Percentiles rank a stretch among this genome's conserved stretches.
Conservation (phyloP, 2,113 vertebrate species). For the Osmerus mordax region DNA sequence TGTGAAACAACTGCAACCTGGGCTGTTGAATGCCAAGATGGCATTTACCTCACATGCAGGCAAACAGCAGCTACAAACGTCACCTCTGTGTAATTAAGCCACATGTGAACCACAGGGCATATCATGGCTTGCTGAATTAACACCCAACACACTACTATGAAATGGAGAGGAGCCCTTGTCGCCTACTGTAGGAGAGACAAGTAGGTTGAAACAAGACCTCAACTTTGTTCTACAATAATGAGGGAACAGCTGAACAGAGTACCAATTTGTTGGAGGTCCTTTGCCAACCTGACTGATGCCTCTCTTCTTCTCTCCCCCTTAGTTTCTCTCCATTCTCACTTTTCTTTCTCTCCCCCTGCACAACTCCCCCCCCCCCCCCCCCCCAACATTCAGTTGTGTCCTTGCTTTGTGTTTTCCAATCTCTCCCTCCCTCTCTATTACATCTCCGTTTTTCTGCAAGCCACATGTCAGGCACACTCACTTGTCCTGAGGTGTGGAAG, state of each 20-base stretch:
- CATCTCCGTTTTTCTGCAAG: not conserved
- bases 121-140: not conserved
- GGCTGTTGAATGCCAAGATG: constrained; percentile 14
- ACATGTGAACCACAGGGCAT: not conserved
- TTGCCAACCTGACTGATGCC: not conserved
- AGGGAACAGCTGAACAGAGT: not conserved
- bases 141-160: not conserved
- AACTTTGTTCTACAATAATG: not conserved
- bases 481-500: constrained; percentile 68
- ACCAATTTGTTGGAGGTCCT: not conserved
- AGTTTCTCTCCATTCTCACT: not conserved
- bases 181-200: not conserved
- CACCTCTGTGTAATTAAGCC: constrained; percentile 20
- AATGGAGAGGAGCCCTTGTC: not conserved
- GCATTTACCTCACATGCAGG: constrained; percentile 24
- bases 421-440: constrained; percentile 9
- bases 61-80: not conserved
- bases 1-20: not conserved
- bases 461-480: constrained; percentile 68
- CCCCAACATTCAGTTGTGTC: not conserved
- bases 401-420: constrained; percentile 4
- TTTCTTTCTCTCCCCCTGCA: constrained; percentile 1
- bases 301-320: constrained; percentile 6
- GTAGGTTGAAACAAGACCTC: not conserved
- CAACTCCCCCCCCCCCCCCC: not conserved